Conservation (phyloP, 1,140 invertebrate genomes). For the Andrena cerasifolii region DNA sequence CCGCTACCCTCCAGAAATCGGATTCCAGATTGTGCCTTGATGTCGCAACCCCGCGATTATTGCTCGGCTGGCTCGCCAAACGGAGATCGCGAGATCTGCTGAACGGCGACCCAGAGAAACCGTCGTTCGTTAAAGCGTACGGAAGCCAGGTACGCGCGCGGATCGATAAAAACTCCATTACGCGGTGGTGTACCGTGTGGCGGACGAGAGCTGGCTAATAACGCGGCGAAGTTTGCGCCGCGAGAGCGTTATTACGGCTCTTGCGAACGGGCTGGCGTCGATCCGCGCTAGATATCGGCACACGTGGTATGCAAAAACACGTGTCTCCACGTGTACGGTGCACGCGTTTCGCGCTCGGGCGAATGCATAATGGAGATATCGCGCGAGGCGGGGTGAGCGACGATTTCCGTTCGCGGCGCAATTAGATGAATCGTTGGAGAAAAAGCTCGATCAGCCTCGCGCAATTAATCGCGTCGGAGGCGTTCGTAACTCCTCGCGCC, state of each 20-base stretch:
- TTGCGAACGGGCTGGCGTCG: neutral
- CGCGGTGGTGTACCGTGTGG: neutral
- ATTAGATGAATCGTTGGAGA: constrained; percentile 25
- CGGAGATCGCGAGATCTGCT: too few species aligned
- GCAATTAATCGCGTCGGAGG: constrained; percentile 4
- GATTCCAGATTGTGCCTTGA: too few species aligned
- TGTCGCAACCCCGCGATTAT: neutral
- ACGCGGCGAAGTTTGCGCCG: neutral
- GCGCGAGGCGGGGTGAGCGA: neutral
- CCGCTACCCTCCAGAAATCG: too few species aligned
- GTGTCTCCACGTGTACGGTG: neutral
- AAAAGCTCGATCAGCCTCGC: neutral
- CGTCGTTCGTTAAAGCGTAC: too few species aligned
- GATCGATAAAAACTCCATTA: neutral
- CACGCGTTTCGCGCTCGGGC: neutral
- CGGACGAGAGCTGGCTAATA: neutral
- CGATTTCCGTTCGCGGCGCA: constrained; percentile 8
- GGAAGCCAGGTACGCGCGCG: too few species aligned
- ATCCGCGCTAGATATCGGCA: neutral
- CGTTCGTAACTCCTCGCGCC: neutral
- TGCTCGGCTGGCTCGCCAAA: too few species aligned
- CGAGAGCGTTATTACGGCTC: neutral
- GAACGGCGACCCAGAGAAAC: too few species aligned
- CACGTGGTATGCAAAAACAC: neutral
- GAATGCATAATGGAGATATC: constrained; percentile 5